Evolutionary conservation across 1,140 invertebrate species (phyloP).

Genomic region (Choristoneura fumiferana): DNA sequence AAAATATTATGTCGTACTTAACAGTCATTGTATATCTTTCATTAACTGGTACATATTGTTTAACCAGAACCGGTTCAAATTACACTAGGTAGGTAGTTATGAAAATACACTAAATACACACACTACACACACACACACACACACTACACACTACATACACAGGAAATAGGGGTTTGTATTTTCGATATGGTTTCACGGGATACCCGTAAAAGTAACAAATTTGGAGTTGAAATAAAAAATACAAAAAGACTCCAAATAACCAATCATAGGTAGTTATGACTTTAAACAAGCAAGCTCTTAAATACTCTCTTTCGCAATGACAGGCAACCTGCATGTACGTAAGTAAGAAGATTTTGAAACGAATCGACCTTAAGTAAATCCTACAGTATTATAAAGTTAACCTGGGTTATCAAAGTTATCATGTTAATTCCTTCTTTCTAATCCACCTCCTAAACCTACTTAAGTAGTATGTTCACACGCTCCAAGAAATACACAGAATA

Average conservation of each 20-base stretch:
- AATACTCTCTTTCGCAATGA: neutral
- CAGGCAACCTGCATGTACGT: too few species aligned
- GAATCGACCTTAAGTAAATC: neutral
- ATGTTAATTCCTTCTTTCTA: neutral
- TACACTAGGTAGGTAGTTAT: slow-evolving; percentile 48
- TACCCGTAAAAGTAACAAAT: too few species aligned
- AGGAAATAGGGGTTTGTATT: too few species aligned
- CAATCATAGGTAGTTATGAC: too few species aligned
- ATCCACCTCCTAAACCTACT: neutral
- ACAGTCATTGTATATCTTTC: slow-evolving; percentile 52
- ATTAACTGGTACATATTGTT: slow-evolving; percentile 43
- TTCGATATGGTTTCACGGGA: too few species aligned
- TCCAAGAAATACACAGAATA: neutral
- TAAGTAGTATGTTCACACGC: neutral
- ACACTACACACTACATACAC: neutral
- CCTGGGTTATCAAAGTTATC: neutral
- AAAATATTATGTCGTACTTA: slow-evolving; percentile 35
- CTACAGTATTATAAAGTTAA: neutral
- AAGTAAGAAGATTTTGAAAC: too few species aligned
- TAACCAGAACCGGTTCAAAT: slow-evolving; percentile 35
- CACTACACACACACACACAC: neutral
- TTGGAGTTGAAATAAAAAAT: too few species aligned
- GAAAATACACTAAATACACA: neutral
- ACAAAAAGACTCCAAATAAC: too few species aligned
- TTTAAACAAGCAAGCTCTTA: too few species aligned